phyloP scores from a whole-genome alignment of 2,113 vertebrate genomes.

The Lampris megalopsis region DNA sequence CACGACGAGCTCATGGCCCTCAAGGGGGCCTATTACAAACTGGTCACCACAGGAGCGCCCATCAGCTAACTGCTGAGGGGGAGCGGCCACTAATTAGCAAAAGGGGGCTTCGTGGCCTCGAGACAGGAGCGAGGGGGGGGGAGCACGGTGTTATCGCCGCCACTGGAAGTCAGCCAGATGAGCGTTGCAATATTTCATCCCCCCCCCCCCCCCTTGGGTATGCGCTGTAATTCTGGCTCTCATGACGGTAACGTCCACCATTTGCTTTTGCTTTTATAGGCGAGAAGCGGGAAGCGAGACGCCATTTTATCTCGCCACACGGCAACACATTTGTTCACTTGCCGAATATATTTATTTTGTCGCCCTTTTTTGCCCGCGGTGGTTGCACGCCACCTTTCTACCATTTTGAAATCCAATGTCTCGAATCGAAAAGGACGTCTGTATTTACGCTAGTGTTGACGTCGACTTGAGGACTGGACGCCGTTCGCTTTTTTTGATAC shows the following conservation, averaged over 20 bases:
- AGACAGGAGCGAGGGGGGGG: background rate
- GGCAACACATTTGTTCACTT: background rate
- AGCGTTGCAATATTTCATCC: too few relatives aligned
- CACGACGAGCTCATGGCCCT: constrained; percentile 83
- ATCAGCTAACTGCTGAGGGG: constrained; percentile 77
- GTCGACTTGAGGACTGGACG: too few relatives aligned
- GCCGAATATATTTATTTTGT: constrained; percentile 54
- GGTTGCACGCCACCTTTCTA: background rate
- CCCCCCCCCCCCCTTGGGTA: background rate
- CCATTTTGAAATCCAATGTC: background rate
- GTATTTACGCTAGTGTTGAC: too few relatives aligned
- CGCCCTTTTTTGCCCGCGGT: background rate
- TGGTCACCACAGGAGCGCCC: constrained; percentile 84
- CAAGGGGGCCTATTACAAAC: constrained; percentile 85
- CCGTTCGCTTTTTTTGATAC: too few relatives aligned
- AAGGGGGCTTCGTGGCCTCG: background rate
- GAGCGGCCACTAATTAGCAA: background rate
- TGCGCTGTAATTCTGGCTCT: background rate
- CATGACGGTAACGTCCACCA: background rate
- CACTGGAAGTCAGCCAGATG: background rate
- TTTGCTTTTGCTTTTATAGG: background rate
- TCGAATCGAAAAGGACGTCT: too few relatives aligned
- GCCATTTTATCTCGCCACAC: background rate
- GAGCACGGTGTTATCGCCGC: background rate
- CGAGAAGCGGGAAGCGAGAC: background rate